Evolutionary conservation across 2,888 invertebrate genomes (phyloP).

Genomic region (Andrena bicolor): DNA sequence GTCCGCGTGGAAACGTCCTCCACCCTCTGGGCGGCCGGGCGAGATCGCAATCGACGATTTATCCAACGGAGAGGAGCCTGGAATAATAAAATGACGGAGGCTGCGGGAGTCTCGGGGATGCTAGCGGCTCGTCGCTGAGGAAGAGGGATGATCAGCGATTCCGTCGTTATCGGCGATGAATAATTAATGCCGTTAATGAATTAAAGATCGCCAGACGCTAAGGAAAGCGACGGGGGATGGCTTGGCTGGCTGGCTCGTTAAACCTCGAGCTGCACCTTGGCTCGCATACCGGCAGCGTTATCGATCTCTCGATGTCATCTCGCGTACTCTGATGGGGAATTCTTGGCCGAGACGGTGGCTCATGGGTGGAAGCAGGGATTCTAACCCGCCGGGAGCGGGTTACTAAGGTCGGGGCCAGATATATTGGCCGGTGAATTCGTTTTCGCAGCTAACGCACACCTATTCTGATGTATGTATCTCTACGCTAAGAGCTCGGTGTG

Average conservation of each 20-base stretch:
- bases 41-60: conserved; percentile 51
- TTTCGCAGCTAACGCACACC: too few relatives aligned
- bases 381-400: too few relatives aligned
- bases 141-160: conserved; percentile 56
- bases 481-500: too few relatives aligned
- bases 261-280: conserved; percentile 52
- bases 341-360: background rate
- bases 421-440: too few relatives aligned
- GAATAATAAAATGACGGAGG: conserved; percentile 37
- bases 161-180: conserved; percentile 66
- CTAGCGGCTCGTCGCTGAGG: background rate
- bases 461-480: too few relatives aligned
- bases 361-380: background rate
- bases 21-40: background rate
- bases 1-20: conserved; percentile 42
- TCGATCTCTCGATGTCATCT: conserved; percentile 27
- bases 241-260: conserved; percentile 50
- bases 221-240: conserved; percentile 46
- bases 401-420: too few relatives aligned
- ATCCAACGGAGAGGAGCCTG: conserved; percentile 42
- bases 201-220: conserved; percentile 63
- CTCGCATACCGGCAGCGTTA: conserved; percentile 17
- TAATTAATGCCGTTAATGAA: conserved; percentile 71
- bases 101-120: background rate
- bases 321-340: background rate